A percentile compares a stretch with the other conserved stretches of the same genome.
Evolutionary conservation across 1,140 invertebrate genomes (phyloP).

Genomic region (Onthophagus taurus): DNA sequence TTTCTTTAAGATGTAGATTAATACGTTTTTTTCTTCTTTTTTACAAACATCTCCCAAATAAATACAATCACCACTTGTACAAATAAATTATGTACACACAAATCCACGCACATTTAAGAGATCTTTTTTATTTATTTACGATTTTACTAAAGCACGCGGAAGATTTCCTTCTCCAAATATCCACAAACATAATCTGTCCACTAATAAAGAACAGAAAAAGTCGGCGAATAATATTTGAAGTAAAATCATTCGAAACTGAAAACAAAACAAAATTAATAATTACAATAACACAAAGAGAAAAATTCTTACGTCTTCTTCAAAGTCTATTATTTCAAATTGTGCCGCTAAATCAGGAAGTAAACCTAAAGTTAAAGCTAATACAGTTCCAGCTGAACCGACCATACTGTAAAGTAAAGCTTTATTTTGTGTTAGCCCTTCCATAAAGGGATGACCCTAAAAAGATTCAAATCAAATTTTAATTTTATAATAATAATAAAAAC

Average conservation of each 20-base stretch:
- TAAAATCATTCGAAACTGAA: conserved; percentile 77
- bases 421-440: conserved; percentile 93
- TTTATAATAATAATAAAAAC: conserved; percentile 21
- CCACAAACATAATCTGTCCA: conserved; percentile 78
- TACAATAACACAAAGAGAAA: conserved; percentile 1
- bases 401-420: conserved; percentile 87
- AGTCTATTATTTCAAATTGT: conserved; percentile 84
- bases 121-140: too few species aligned
- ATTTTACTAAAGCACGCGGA: conserved; percentile 8
- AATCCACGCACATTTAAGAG: too few species aligned
- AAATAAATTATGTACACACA: too few species aligned
- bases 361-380: conserved; percentile 68
- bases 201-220: conserved; percentile 69
- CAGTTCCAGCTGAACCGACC: conserved; percentile 57
- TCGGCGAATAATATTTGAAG: conserved; percentile 71
- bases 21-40: too few species aligned
- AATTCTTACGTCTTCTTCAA: conserved; percentile 68
- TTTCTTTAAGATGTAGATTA: too few species aligned
- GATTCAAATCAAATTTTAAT: conserved; percentile 20
- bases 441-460: conserved; percentile 90
- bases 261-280: conserved; percentile 38
- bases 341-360: conserved; percentile 65
- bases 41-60: too few species aligned
- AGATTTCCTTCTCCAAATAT: conserved; percentile 70
- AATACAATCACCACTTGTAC: too few species aligned